Base-by-base conservation (phyloP, 2,797 vertebrate species). In the Margarornis squamiger region DNA sequence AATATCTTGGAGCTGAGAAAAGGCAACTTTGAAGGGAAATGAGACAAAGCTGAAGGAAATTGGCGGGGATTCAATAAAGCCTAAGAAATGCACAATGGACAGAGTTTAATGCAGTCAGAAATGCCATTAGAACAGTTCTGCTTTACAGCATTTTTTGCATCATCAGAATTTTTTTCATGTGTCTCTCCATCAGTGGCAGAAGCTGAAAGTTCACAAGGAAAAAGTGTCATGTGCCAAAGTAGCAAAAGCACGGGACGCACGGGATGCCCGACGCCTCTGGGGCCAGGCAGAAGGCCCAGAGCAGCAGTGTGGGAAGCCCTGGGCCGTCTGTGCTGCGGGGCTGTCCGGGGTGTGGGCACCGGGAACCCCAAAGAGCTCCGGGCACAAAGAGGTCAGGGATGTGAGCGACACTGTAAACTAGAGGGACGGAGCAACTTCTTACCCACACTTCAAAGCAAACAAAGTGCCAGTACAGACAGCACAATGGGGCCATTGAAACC, bases 401-500 rank as follows among this genome's bases (percentile, higher is more conserved):
- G 7, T 11, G 65, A 88, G 72, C 10, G 76, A 75, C 85, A 49
- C 76, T 66, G 70, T 9, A 54, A 85, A 88, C 91, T 59, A 66
- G 67, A 79, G 67, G 91, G 87, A 93, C 1, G 5, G 91, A 91
- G 85, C 79, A 96, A 93, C 95, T 92, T 84, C 95, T 96, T 96
- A 75, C 88, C 90, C 90, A 46, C 85, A 63, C 92, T 96, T 94
- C 82, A 94, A 96, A 94, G 94, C 91, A 48, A 93, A 85, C 46
- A 45, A 86, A 93, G 82, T 86, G 92, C 91, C 88, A 49, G 88
- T 24, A 86, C 90, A 81, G 71, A 38, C 73, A 46, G 85, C 88
- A 96, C 96, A 97, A 97, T 94, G 90, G 86, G 85, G 78, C 95
- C 94, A 96, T 93, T 96, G 94, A 97, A 96, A 96, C 43, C 66